phyloP scores from a whole-genome alignment of 2,113 vertebrate genomes.

The Petrocephalus microphthalmus region DNA sequence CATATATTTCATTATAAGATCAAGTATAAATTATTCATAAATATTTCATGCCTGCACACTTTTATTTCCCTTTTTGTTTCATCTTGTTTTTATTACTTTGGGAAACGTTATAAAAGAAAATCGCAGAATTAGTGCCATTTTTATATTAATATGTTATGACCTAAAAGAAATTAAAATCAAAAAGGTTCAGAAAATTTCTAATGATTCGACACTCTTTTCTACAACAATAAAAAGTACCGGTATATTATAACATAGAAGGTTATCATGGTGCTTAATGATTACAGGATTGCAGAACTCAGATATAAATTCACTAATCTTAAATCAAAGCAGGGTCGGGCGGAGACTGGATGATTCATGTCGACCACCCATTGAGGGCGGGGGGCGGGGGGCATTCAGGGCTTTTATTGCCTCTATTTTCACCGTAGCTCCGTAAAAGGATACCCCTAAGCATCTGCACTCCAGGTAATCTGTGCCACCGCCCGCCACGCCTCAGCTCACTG shows the following conservation, averaged over 20 bases:
- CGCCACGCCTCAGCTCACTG: background rate
- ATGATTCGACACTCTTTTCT: background rate
- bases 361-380: background rate
- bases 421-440: background rate
- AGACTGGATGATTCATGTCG: background rate
- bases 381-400: background rate
- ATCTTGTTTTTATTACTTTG: background rate
- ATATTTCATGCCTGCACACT: background rate
- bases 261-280: background rate
- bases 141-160: background rate
- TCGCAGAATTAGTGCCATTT: background rate
- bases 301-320: background rate
- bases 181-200: background rate
- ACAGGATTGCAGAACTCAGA: background rate
- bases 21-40: background rate
- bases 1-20: background rate
- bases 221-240: background rate
- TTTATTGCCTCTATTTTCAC: constrained; percentile 9
- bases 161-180: background rate
- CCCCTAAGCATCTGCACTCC: background rate
- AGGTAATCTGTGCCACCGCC: background rate
- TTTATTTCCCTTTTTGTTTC: background rate
- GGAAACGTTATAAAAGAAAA: background rate
- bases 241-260: background rate
- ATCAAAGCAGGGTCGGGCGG: background rate